Conservation (phyloP, 2,888 invertebrate species). For the Fissipunctia ypsillon region DNA sequence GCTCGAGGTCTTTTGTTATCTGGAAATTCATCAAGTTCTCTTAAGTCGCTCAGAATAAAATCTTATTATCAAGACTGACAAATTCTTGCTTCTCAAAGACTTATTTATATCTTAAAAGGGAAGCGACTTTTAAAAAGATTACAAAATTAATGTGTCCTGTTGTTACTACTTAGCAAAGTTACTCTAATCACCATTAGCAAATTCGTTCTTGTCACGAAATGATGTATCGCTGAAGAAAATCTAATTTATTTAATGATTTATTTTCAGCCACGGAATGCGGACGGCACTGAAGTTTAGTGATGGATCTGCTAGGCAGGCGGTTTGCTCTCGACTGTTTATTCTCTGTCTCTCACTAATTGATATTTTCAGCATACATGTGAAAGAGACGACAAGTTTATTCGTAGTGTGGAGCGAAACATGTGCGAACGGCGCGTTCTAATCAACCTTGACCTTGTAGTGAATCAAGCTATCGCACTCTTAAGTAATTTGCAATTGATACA, state of each 20-base stretch:
- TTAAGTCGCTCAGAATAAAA: neutral
- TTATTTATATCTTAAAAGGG: neutral
- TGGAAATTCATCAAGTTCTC: neutral
- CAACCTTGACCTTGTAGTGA: conserved; percentile 86
- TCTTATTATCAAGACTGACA: neutral
- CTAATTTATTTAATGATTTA: conserved; percentile 82
- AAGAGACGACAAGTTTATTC: conserved; percentile 72
- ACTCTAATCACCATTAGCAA: conserved; percentile 64
- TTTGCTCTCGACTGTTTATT: conserved; percentile 70
- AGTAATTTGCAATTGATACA: conserved; percentile 77
- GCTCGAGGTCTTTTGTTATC: conserved; percentile 3
- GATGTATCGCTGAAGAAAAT: conserved; percentile 71
- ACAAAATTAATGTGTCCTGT: conserved; percentile 35
- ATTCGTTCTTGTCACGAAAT: conserved; percentile 66
- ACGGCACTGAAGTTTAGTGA: conserved; percentile 80
- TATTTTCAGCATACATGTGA: conserved; percentile 67
- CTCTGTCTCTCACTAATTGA: conserved; percentile 68
- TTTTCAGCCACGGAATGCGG: conserved; percentile 85
- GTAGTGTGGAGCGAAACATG: conserved; percentile 63
- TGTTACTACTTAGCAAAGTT: conserved; percentile 39
- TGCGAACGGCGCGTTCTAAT: conserved; percentile 77
- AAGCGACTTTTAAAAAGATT: conserved; percentile 32
- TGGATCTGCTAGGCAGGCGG: conserved; percentile 74
- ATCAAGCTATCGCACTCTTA: conserved; percentile 77
- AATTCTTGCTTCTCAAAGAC: neutral